Evolutionary conservation across 2,113 vertebrate genomes (phyloP).

Genomic region (Guaruba guarouba): DNA sequence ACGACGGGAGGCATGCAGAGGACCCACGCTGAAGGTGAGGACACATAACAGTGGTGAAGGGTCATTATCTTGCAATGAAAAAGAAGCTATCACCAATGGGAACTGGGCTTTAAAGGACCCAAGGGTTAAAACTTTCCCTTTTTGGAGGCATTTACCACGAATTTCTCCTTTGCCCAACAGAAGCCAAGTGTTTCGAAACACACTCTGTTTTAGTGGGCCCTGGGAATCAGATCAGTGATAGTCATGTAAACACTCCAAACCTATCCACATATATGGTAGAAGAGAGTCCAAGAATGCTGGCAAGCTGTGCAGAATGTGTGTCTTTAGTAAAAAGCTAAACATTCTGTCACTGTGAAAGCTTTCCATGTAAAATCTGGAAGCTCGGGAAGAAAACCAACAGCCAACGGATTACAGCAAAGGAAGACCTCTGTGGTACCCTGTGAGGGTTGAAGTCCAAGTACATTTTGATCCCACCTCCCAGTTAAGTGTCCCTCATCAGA

Average conservation of each 20-base stretch:
- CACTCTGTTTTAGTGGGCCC: neutral
- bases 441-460: rapidly evolving
- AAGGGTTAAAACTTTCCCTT: neutral
- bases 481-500: neutral
- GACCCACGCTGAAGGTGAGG: slow-evolving; percentile 27
- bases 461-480: neutral
- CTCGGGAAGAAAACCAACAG: neutral
- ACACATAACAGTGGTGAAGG: neutral
- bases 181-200: neutral
- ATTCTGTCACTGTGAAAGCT: neutral
- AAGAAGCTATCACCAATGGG: neutral
- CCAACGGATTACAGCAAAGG: rapidly evolving
- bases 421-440: neutral
- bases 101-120: neutral
- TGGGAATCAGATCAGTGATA: neutral
- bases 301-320: neutral
- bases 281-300: neutral
- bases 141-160: neutral
- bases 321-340: neutral
- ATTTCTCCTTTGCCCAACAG: neutral
- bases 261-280: neutral
- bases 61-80: slow-evolving; percentile 47
- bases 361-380: neutral
- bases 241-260: neutral
- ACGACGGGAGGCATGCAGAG: slow-evolving; percentile 33